Evolutionary conservation across 2,797 vertebrate species (phyloP), one percentile per base, ranked within the genome.

Genomic region (Pipistrellus kuhlii): DNA sequence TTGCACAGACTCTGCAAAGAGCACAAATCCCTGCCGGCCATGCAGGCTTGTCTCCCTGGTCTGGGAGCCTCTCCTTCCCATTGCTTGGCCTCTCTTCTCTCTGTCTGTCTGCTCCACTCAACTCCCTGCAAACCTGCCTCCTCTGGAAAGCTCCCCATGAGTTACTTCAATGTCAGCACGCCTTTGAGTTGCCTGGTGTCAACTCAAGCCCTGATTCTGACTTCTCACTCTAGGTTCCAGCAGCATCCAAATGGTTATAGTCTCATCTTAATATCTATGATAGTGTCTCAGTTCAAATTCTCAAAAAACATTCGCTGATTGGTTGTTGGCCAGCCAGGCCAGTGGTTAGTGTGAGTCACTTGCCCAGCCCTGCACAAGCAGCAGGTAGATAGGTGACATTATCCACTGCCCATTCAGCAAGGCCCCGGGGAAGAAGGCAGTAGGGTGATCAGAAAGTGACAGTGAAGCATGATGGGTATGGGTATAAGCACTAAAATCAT

Each of bases 401-500:
- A 15, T 46, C 35, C 30, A 21, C 20, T 46, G 32, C 6, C 30
- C 21, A 35, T 35, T 80, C 59, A n/a, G 23, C 64, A 93, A 68
- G 87, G 41, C 20, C 64, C 21, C 11, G 21, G 44, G 23, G 11
- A 21, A 5, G 44, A 6, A 14, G 30, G 1, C 9, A 4, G 8
- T 10, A 18, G 46, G 25, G 0, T 41, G 14, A 66, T 23, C 46
- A 76, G n/a, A 38, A 25, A 69, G 30, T 1, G 14, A 25, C 13
- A 2, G n/a, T 11, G 32, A 15, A 3, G 5, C 27, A 4, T 46
- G 12, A 76, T 11, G n/a, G 35, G 27, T 44, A 13, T 0, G 20
- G 14, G 35, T 3, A 12, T 32, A 21, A 20, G 18, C 0, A 0
- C 2, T n/a, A 59, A 62, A 78, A 25, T 38, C n/a, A n/a, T 0